Conservation (phyloP, 2,888 invertebrate genomes). For the Platycheirus rosarum region DNA sequence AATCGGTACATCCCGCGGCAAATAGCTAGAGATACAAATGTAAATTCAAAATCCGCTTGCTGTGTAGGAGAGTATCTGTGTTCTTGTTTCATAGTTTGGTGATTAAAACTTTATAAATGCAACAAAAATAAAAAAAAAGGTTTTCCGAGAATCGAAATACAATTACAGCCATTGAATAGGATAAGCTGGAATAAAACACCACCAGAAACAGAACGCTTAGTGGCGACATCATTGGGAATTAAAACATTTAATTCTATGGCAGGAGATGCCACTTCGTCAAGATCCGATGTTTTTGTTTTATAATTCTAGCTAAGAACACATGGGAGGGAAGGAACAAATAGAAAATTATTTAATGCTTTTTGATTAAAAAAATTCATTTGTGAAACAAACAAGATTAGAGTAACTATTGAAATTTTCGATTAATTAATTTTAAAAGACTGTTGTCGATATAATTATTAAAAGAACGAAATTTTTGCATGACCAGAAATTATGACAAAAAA, state of each 20-base stretch:
- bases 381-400: no score
- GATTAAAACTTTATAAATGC: conserved; percentile 45
- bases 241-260: background rate
- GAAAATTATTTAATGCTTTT: no score
- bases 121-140: conserved; percentile 35
- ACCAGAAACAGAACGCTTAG: conserved; percentile 46
- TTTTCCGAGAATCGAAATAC: conserved; percentile 42
- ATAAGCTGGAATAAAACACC: conserved; percentile 48
- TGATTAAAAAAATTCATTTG: no score
- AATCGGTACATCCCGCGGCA: conserved; percentile 3
- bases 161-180: conserved; percentile 38
- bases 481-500: no score
- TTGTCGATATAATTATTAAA: no score
- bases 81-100: conserved; percentile 14
- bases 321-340: no score
- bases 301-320: no score
- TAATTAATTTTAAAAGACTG: no score
- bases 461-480: no score
- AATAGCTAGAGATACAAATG: background rate
- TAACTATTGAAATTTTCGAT: no score
- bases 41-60: conserved; percentile 34
- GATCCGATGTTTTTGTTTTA: no score
- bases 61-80: background rate
- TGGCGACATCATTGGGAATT: conserved; percentile 17
- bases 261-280: conserved; percentile 1